These are phyloP conservation scores for Cryptophagus acutangulus DNA, from an alignment of 2,888 invertebrate genomes.

Conservation along the genomic window DNA sequence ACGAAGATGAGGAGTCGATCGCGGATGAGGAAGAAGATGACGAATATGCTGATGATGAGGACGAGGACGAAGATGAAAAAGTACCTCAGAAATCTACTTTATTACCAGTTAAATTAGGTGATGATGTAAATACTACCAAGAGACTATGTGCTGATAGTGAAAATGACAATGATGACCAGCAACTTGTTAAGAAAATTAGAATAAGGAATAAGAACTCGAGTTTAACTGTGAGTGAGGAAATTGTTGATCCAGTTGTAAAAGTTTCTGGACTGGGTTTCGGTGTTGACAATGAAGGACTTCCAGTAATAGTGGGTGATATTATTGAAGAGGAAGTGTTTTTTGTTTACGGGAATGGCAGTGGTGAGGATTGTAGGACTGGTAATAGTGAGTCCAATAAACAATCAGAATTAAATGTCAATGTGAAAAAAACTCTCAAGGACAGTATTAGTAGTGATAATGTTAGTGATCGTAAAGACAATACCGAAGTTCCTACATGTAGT, in stretches of 20 bases:
- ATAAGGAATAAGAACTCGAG: constrained; percentile 24
- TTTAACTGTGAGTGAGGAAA: constrained; percentile 56
- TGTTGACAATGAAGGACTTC: constrained; percentile 49
- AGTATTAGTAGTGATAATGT: constrained; percentile 21
- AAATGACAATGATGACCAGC: constrained; percentile 24
- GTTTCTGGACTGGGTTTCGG: constrained; percentile 67
- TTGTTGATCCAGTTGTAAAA: constrained; percentile 69
- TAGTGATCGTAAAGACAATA: constrained; percentile 21
- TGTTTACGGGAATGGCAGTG: constrained; percentile 68
- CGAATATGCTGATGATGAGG: constrained; percentile 21
- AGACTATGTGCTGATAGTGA: constrained; percentile 22
- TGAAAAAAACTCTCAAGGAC: constrained; percentile 11
- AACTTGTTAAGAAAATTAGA: constrained; percentile 24
- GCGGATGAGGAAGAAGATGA: constrained; percentile 14
- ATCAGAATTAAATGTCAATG: constrained; percentile 17
- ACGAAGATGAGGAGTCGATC: constrained; percentile 13
- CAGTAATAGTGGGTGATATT: constrained; percentile 56
- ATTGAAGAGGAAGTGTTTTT: constrained; percentile 69
- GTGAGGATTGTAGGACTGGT: constrained; percentile 68
- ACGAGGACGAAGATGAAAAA: constrained; percentile 2
- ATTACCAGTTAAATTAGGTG: constrained; percentile 24
- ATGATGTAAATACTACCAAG: constrained; percentile 46
- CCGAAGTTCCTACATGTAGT: constrained; percentile 25
- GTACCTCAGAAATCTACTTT: background rate
- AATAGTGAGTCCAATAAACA: constrained; percentile 46